A percentile compares a stretch with the other conserved stretches of the same genome.
These are phyloP conservation scores for Falcaria lacertinaria DNA, from an alignment of 2,888 invertebrate species.

Conservation along the genomic window DNA sequence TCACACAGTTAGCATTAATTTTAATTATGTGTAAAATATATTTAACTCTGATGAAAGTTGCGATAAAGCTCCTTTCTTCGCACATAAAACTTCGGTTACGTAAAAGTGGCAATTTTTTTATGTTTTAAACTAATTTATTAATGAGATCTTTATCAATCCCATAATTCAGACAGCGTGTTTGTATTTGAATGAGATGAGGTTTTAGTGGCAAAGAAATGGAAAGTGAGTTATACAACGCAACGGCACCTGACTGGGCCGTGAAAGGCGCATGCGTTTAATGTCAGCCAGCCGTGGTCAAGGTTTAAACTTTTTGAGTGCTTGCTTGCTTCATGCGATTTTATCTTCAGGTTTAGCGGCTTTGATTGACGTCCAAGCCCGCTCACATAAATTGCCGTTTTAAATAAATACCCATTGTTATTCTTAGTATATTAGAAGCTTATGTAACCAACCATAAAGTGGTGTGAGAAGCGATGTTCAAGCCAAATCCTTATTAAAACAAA, in stretches of 20 bases:
- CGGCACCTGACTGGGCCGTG: conserved; percentile 70
- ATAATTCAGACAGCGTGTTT: background rate
- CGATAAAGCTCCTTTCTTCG: too few relatives aligned
- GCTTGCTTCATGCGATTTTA: conserved; percentile 57
- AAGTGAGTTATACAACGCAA: conserved; percentile 77
- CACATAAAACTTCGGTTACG: too few relatives aligned
- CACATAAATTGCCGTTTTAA: background rate
- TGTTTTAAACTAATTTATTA: too few relatives aligned
- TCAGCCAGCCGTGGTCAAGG: conserved; percentile 76
- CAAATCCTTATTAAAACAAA: too few relatives aligned
- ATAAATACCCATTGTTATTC: background rate
- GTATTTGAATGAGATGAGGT: conserved; percentile 21
- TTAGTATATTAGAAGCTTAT: background rate
- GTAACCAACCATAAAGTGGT: too few relatives aligned
- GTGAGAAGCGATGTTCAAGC: too few relatives aligned
- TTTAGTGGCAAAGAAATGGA: conserved; percentile 63
- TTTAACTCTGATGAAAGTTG: too few relatives aligned
- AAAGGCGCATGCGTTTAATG: conserved; percentile 69
- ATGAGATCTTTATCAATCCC: background rate
- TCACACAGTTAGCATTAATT: conserved; percentile 9
- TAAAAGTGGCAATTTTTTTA: too few relatives aligned
- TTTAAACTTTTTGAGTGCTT: conserved; percentile 59
- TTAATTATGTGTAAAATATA: too few relatives aligned
- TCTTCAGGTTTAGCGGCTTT: conserved; percentile 37
- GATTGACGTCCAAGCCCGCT: conserved; percentile 28